Evolutionary conservation across 2,797 vertebrate genomes (phyloP), one percentile per base, ranked within the genome.

Genomic region (Coregonus sp.): DNA sequence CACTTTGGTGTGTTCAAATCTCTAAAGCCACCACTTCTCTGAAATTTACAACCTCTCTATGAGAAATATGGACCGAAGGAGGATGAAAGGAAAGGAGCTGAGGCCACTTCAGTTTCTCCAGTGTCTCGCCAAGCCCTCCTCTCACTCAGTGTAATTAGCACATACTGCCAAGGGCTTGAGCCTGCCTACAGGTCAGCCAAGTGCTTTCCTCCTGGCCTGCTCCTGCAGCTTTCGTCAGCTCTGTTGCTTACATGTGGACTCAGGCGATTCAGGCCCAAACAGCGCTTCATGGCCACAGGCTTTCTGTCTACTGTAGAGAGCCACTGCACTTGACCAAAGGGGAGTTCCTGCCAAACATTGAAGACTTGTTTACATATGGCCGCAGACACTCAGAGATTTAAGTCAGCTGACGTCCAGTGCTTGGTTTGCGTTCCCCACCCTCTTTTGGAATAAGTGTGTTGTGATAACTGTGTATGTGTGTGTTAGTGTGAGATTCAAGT

Each of bases 131-230:
- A 82, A 81, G 78, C 73, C 66, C 74, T 84, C 80, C 78, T 86
- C 78, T 82, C 74, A 83, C 76, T 86, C 82, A 83, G 80, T 67
- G 37, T 83, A 88, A 85, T 86, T 85, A 84, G 72, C 78, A 77
- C 81, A 85, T 70, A 68, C 75, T 78, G 81, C 82, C 85, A 84
- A 84, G 66, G 79, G 74, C 79, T 65, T 29, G 50, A 67, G 69
- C 78, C 74, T 65, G 59, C 61, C 56, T 75, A 75, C 81, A 81
- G 83, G 83, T 85, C 78, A 80, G 82, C 81, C 75, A 77, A 83
- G 81, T 74, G 74, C 72, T 81, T 78, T 67, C 76, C 78, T 84
- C 85, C 80, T 85, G 74, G 75, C 74, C 77, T 76, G 52, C 61
- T 74, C 47, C 68, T 72, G 68, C 79, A 59, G 56, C 18, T 59